Conservation (phyloP, 2,797 vertebrate species). For the Streptopelia turtur region DNA sequence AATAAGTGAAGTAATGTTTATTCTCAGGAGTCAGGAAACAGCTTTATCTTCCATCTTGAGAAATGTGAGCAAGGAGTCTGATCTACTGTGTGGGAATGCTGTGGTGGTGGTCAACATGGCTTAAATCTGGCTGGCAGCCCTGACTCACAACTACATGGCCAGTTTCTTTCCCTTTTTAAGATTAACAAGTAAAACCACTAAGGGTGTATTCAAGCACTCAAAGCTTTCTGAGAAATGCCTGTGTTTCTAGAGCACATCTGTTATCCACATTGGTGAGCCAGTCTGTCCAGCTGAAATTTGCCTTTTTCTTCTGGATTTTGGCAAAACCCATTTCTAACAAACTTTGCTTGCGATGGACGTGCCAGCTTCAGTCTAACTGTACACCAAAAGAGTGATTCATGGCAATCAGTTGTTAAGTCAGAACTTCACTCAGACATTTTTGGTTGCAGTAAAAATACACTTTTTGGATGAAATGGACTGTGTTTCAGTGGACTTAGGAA, state of each 20-base stretch:
- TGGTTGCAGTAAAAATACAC: neutral
- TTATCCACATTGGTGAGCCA: neutral
- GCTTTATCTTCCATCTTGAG: neutral
- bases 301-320: neutral
- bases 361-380: neutral
- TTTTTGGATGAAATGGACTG: neutral
- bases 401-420: neutral
- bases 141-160: neutral
- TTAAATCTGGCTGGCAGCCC: neutral
- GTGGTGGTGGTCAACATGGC: neutral
- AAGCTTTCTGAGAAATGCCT: neutral
- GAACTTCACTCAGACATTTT: neutral
- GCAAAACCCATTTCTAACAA: neutral
- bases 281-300: neutral
- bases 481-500: neutral
- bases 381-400: fast-evolving
- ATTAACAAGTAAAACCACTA: neutral
- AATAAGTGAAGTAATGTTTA: neutral
- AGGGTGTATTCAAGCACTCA: neutral
- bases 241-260: neutral
- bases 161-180: neutral
- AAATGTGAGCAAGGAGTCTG: neutral
- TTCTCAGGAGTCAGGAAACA: neutral
- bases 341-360: neutral
- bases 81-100: neutral